A percentile compares a stretch with the other conserved stretches of the same genome.
These are phyloP conservation scores for Gymnopithys bicolor DNA, from an alignment of 2,797 vertebrate genomes.

Conservation along the genomic window DNA sequence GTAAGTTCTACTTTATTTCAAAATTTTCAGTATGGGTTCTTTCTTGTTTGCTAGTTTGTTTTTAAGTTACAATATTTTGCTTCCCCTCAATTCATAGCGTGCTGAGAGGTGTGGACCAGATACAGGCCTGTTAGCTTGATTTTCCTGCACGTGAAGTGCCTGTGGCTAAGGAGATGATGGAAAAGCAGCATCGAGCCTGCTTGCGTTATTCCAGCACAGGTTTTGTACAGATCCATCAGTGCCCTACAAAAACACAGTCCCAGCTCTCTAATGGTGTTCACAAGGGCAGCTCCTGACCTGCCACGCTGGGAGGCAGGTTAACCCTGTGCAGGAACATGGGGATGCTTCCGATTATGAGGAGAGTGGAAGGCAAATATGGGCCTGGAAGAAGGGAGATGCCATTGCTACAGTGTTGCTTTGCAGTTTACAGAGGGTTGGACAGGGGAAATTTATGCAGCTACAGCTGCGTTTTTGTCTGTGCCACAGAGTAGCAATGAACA, in stretches of 20 bases:
- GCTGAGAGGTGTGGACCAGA: background rate
- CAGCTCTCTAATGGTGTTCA: background rate
- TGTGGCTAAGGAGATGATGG: background rate
- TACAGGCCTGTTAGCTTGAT: background rate
- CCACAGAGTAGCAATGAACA: background rate
- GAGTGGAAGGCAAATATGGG: background rate
- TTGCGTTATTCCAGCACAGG: background rate
- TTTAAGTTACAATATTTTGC: background rate
- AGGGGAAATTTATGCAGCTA: background rate
- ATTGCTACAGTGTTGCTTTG: background rate
- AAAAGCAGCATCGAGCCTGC: background rate
- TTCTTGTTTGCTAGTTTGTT: background rate
- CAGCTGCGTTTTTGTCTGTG: background rate
- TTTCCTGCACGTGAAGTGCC: background rate
- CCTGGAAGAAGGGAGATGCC: background rate
- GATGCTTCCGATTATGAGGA: background rate
- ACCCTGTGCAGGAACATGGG: fast-evolving
- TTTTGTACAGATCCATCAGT: background rate
- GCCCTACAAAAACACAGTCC: background rate
- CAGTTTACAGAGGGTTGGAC: background rate
- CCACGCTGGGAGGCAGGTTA: fast-evolving
- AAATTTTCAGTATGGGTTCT: background rate
- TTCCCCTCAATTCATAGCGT: background rate
- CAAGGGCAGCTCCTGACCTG: background rate
- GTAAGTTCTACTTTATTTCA: background rate